These are phyloP conservation scores for Gallinago jamesoni DNA, from an alignment of 2,113 vertebrate species.

Conservation along the genomic window DNA sequence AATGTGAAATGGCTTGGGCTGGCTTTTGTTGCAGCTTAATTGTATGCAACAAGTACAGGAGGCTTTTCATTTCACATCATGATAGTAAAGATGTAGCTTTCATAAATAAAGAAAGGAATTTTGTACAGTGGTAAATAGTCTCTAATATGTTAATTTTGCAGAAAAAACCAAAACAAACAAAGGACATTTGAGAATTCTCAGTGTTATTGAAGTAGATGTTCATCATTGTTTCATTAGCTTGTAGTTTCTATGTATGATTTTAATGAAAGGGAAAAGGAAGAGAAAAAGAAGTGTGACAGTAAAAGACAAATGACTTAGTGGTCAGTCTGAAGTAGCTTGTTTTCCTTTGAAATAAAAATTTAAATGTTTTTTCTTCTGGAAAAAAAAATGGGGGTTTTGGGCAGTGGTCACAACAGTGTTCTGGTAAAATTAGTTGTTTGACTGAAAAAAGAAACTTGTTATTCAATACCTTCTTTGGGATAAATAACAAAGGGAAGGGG, in stretches of 20 bases:
- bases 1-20: conserved; percentile 93
- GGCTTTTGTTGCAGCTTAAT: conserved; percentile 92
- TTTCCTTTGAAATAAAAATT: background rate
- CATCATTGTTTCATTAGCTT: conserved; percentile 64
- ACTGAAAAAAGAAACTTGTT: background rate
- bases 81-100: conserved; percentile 90
- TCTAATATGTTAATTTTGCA: conserved; percentile 88
- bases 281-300: background rate
- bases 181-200: conserved; percentile 59
- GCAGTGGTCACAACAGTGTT: background rate
- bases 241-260: conserved; percentile 41
- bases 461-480: background rate
- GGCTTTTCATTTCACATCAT: conserved; percentile 86
- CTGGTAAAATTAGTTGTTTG: background rate
- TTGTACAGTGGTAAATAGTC: conserved; percentile 87
- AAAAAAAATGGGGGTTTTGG: background rate
- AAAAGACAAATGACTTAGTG: background rate
- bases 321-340: background rate
- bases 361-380: background rate
- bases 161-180: conserved; percentile 66
- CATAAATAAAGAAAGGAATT: conserved; percentile 86
- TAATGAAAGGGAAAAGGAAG: conserved; percentile 54
- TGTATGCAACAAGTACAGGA: conserved; percentile 96
- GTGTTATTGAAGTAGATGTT: conserved; percentile 63
- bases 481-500: accelerated